Conservation (phyloP, 1,140 invertebrate species). For the Drosophila trapezifrons region DNA sequence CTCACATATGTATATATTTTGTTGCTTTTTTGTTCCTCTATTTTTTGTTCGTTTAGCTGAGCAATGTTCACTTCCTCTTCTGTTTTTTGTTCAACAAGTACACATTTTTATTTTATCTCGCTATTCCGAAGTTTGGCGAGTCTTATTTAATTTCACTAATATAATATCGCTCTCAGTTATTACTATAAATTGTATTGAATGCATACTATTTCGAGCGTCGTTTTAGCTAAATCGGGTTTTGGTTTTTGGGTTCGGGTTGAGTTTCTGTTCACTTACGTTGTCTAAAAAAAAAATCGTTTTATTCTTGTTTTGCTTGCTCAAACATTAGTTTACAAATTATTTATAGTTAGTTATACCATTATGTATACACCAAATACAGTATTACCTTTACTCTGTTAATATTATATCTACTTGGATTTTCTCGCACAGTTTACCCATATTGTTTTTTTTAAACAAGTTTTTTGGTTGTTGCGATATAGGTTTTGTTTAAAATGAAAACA, state of each 20-base stretch:
- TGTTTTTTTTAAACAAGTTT: conserved; percentile 44
- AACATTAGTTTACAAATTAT: conserved; percentile 69
- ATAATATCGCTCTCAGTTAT: conserved; percentile 36
- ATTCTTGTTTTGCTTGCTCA: conserved; percentile 34
- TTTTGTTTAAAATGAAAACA: conserved; percentile 55
- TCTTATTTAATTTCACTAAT: conserved; percentile 58
- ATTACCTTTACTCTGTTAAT: conserved; percentile 38
- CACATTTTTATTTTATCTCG: conserved; percentile 29
- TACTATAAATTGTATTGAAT: conserved; percentile 42
- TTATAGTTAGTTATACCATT: conserved; percentile 63
- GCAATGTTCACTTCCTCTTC: conserved; percentile 26
- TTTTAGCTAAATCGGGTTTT: conserved; percentile 36
- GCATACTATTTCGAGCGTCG: conserved; percentile 33
- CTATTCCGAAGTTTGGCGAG: conserved; percentile 46
- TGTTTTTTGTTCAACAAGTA: conserved; percentile 40
- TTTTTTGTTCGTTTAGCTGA: conserved; percentile 39
- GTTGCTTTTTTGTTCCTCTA: conserved; percentile 27
- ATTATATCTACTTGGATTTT: conserved; percentile 69
- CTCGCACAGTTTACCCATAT: conserved; percentile 5
- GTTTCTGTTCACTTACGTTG: conserved; percentile 28
- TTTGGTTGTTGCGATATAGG: conserved; percentile 26
- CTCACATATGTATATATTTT: conserved; percentile 15
- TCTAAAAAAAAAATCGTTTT: conserved; percentile 47
- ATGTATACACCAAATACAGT: conserved; percentile 73
- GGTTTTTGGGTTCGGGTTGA: conserved; percentile 17